Percentiles rank a stretch among this genome's conserved stretches.
These are phyloP conservation scores for Eugnorisma glareosa DNA, from an alignment of 2,888 invertebrate species.

Conservation along the genomic window DNA sequence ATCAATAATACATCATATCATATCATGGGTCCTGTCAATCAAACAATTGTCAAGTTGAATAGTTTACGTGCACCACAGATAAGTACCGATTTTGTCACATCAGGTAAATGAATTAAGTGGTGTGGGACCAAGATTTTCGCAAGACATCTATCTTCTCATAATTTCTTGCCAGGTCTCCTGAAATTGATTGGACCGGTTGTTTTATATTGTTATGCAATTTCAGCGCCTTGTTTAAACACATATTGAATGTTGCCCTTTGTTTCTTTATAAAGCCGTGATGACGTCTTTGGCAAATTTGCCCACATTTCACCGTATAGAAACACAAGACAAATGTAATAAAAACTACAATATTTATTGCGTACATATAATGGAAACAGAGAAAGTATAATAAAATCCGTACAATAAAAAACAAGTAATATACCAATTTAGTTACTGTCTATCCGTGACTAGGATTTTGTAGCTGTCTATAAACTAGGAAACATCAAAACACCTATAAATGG, in stretches of 20 bases:
- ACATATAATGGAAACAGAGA: conserved; percentile 41
- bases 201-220: background rate
- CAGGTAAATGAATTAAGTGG: background rate
- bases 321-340: conserved; percentile 46
- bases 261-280: background rate
- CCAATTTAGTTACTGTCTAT: conserved; percentile 31
- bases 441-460: conserved; percentile 37
- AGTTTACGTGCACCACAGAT: background rate
- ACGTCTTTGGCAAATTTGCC: background rate
- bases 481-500: conserved; percentile 39
- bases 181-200: background rate
- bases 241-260: background rate
- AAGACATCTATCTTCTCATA: background rate
- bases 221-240: background rate
- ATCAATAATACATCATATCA: too few relatives aligned
- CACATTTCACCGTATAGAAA: background rate
- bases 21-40: background rate
- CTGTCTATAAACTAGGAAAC: conserved; percentile 42
- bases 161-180: background rate
- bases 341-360: conserved; percentile 46
- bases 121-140: background rate
- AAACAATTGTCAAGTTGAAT: background rate
- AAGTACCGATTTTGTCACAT: background rate
- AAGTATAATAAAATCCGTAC: conserved; percentile 41
- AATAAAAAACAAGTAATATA: conserved; percentile 51